Evolutionary conservation across 2,888 invertebrate genomes (phyloP).

Genomic region (Ophion ellenae): DNA sequence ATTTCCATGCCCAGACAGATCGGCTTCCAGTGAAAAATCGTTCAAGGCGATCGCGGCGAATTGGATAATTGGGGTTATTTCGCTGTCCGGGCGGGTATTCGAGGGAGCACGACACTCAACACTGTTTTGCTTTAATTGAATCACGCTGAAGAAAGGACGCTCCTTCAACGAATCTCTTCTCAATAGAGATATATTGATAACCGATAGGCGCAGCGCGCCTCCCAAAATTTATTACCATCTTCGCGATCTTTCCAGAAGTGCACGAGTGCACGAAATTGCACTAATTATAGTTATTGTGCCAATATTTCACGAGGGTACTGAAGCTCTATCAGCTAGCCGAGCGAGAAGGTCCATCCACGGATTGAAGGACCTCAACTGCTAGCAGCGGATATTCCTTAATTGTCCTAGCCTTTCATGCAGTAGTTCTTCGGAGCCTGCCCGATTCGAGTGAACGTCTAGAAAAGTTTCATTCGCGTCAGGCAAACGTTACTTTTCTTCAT

Average conservation of each 20-base stretch:
- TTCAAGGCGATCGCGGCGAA: neutral
- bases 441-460: neutral
- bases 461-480: conserved; percentile 1
- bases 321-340: neutral
- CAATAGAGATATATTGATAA: no score
- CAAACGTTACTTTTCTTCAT: conserved; percentile 2
- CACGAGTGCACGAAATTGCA: neutral
- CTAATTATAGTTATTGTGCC: conserved; percentile 8
- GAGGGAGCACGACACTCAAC: neutral
- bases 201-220: no score
- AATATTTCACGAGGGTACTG: neutral
- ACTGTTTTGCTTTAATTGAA: neutral
- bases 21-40: conserved; percentile 29
- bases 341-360: neutral
- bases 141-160: neutral
- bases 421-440: neutral
- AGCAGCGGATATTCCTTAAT: conserved; percentile 5
- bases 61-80: conserved; percentile 16
- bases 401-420: conserved; percentile 9
- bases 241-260: no score
- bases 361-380: conserved; percentile 4
- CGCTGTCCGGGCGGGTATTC: neutral
- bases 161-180: neutral
- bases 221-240: no score
- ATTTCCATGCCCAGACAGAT: neutral